Evolutionary conservation across 2,888 invertebrate genomes (phyloP).

Genomic region (Caenorhabditis doughertyi): DNA sequence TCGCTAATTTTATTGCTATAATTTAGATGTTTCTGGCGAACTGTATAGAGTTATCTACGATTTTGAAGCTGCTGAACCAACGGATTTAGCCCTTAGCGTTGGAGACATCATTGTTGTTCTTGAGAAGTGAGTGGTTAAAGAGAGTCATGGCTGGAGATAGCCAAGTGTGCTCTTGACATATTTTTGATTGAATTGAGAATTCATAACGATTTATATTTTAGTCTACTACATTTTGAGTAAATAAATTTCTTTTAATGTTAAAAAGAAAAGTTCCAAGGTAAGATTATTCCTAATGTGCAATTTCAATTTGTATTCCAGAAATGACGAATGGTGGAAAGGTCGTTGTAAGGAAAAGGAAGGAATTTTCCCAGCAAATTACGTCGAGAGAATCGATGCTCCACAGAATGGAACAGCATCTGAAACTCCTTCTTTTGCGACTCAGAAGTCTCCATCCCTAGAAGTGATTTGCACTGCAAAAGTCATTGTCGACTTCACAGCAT

Average conservation of each 20-base stretch:
- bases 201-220: neutral
- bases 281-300: neutral
- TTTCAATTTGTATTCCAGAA: conserved; percentile 85
- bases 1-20: neutral
- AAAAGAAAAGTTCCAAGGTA: conserved; percentile 10
- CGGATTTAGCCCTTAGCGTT: conserved; percentile 87
- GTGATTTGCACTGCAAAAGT: conserved; percentile 63
- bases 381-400: conserved; percentile 78
- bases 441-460: neutral
- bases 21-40: conserved; percentile 61
- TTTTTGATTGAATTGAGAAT: neutral
- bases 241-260: neutral
- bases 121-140: conserved; percentile 58
- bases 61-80: conserved; percentile 92
- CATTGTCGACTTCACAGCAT: conserved; percentile 86
- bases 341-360: conserved; percentile 89
- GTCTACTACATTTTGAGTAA: neutral
- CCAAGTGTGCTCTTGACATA: conserved; percentile 49
- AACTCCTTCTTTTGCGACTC: neutral
- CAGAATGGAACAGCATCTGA: neutral
- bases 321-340: conserved; percentile 98
- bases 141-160: too few species aligned
- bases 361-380: conserved; percentile 98
- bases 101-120: conserved; percentile 71
- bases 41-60: conserved; percentile 91